Percentiles rank a stretch among this genome's conserved stretches.
Evolutionary conservation across 1,140 invertebrate genomes (phyloP).

Genomic region (Drosophila repletoides): DNA sequence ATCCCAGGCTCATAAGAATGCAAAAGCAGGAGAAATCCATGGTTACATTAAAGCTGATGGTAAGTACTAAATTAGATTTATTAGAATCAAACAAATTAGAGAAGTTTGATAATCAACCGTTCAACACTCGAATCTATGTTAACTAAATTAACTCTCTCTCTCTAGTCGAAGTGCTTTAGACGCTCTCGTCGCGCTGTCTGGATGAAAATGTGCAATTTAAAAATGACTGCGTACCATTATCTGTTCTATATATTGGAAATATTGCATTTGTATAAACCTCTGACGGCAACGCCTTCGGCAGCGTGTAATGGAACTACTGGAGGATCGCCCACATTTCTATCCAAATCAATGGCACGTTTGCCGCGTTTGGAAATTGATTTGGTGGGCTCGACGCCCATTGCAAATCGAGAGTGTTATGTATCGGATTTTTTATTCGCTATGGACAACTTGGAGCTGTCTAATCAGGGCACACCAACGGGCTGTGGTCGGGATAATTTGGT

Average conservation of each 20-base stretch:
- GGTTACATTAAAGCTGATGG: slow-evolving; percentile 51
- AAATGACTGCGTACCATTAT: slow-evolving; percentile 51
- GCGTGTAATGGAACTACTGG: slow-evolving; percentile 1
- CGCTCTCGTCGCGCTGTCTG: slow-evolving; percentile 57
- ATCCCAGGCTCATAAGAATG: slow-evolving; percentile 61
- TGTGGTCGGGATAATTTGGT: slow-evolving; percentile 39
- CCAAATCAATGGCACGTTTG: background rate
- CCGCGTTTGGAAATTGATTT: slow-evolving; percentile 50
- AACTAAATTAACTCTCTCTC: background rate
- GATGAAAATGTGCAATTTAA: slow-evolving; percentile 76
- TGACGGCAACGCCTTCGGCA: slow-evolving; percentile 12
- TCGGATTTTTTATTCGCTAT: slow-evolving; percentile 58
- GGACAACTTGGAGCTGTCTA: slow-evolving; percentile 53
- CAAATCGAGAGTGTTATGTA: slow-evolving; percentile 53
- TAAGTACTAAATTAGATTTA: slow-evolving; percentile 9
- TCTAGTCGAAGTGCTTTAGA: slow-evolving; percentile 59
- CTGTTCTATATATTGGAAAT: slow-evolving; percentile 60
- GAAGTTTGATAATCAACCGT: no score
- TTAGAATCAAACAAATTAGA: background rate
- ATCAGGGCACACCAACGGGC: slow-evolving; percentile 50
- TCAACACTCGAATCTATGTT: no score
- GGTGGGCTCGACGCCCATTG: slow-evolving; percentile 64
- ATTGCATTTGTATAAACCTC: slow-evolving; percentile 46
- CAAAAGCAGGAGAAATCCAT: slow-evolving; percentile 57
- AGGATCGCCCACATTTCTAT: slow-evolving; percentile 33